phyloP scores from a whole-genome alignment of 2,888 invertebrate genomes.

The Nephrocerus scutellatus region DNA sequence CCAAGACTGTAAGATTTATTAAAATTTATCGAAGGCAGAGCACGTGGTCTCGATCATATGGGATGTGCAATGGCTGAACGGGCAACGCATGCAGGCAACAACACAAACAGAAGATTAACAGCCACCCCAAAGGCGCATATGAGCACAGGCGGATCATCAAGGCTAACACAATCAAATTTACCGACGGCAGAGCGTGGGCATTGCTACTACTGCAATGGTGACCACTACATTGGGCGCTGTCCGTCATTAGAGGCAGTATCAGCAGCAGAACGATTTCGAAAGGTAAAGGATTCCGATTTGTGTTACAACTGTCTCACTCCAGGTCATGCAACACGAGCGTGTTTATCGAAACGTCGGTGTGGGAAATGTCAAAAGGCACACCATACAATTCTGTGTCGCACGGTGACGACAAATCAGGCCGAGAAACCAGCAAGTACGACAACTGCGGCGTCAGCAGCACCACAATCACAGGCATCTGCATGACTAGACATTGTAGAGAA shows the following conservation, averaged over 20 bases:
- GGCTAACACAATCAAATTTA: constrained; percentile 6
- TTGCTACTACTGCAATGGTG: constrained; percentile 9
- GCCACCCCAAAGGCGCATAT: constrained; percentile 1
- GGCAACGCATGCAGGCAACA: background rate
- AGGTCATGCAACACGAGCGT: constrained; percentile 4
- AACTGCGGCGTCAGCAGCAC: background rate
- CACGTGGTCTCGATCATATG: constrained; percentile 10
- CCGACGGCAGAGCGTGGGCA: constrained; percentile 8
- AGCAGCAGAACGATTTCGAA: constrained; percentile 1
- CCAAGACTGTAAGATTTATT: constrained; percentile 2
- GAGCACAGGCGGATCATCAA: constrained; percentile 1
- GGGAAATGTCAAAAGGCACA: too few species aligned
- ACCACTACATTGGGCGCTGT: constrained; percentile 4
- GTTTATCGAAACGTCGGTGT: background rate
- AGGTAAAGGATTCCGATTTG: background rate
- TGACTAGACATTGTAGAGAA: constrained; percentile 2
- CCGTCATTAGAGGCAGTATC: background rate
- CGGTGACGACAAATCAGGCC: background rate
- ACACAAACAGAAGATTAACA: background rate
- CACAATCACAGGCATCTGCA: constrained; percentile 1
- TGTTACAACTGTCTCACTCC: constrained; percentile 4
- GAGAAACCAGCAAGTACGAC: background rate
- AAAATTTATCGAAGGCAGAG: constrained; percentile 10
- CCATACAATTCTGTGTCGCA: constrained; percentile 5
- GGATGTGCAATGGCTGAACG: constrained; percentile 1